Evolutionary conservation across 2,113 vertebrate species (phyloP).

Genomic region (Silurus glanis): DNA sequence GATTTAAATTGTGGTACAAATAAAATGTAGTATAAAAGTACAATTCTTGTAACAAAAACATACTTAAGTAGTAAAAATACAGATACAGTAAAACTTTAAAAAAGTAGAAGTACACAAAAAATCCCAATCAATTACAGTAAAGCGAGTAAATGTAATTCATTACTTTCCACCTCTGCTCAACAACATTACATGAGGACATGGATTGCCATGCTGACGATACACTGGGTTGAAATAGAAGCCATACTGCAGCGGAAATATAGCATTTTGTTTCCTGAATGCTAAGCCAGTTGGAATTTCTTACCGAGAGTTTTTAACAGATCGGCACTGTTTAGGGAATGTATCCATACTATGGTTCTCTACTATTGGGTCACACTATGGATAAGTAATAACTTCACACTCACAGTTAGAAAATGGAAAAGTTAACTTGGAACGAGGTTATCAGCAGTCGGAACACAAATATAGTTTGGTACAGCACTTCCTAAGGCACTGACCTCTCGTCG

Average conservation of each 20-base stretch:
- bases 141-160: no score
- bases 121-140: no score
- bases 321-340: background rate
- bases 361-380: background rate
- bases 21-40: no score
- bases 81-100: no score
- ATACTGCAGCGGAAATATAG: background rate
- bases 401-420: background rate
- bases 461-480: background rate
- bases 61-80: no score
- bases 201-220: no score
- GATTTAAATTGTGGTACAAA: no score
- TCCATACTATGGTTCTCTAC: no score
- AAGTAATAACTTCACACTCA: background rate
- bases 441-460: background rate
- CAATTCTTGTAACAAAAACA: no score
- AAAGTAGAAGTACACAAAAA: no score
- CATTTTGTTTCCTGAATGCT: background rate
- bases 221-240: background rate
- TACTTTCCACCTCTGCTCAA: no score
- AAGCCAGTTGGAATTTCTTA: background rate
- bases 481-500: conserved; percentile 80
- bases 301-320: background rate
- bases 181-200: no score
- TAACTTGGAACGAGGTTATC: background rate